Conservation (phyloP, 1,140 invertebrate genomes). For the Harpegnathos saltator region DNA sequence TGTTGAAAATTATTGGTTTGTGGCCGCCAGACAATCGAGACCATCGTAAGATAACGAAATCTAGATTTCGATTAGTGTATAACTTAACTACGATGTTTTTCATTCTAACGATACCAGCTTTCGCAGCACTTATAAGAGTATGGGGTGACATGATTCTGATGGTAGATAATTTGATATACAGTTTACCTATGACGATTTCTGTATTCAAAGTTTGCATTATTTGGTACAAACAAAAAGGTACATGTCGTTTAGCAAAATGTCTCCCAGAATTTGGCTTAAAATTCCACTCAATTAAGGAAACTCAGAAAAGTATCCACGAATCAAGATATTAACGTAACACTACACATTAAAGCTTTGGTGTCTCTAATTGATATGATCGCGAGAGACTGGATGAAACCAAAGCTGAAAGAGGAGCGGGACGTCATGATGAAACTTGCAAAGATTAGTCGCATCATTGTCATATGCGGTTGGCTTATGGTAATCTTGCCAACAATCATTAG, state of each 20-base stretch:
- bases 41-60: neutral
- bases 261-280: neutral
- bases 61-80: neutral
- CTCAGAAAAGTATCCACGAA: neutral
- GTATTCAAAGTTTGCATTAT: constrained; percentile 21
- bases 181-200: constrained; percentile 8
- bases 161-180: constrained; percentile 39
- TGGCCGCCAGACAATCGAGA: neutral
- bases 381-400: constrained; percentile 44
- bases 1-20: neutral
- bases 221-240: constrained; percentile 27
- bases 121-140: constrained; percentile 4
- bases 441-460: neutral
- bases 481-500: neutral
- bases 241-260: neutral
- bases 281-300: neutral
- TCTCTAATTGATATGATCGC: constrained; percentile 35
- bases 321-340: neutral
- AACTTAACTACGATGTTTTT: constrained; percentile 1
- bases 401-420: constrained; percentile 16
- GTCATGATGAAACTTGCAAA: constrained; percentile 20
- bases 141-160: constrained; percentile 39
- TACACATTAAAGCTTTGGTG: neutral
- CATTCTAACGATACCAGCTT: constrained; percentile 14
- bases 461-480: neutral